Evolutionary conservation across 2,888 invertebrate species (phyloP).

Genomic region (Sminthurides aquaticus): DNA sequence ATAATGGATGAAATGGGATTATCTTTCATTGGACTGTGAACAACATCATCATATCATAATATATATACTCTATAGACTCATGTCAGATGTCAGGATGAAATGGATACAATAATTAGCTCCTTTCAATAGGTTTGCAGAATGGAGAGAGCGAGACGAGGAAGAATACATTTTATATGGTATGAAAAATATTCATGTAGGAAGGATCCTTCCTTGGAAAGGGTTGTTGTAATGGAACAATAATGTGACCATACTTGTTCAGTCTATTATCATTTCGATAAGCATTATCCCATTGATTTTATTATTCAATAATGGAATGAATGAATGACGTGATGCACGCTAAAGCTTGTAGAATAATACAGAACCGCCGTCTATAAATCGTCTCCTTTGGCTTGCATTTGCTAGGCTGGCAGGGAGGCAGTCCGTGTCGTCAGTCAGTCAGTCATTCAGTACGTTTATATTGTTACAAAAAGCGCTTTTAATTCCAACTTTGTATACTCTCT

Average conservation of each 20-base stretch:
- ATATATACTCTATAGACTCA: too few relatives aligned
- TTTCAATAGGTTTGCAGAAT: neutral
- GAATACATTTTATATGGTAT: constrained; percentile 14
- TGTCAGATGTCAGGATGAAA: neutral
- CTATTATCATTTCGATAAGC: neutral
- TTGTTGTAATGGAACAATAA: neutral
- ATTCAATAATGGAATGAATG: neutral
- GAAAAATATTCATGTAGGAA: neutral
- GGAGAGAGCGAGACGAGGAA: too few relatives aligned
- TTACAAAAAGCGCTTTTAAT: neutral
- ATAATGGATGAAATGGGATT: too few relatives aligned
- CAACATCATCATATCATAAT: too few relatives aligned
- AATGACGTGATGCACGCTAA: neutral
- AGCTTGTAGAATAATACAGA: too few relatives aligned
- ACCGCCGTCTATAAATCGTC: too few relatives aligned
- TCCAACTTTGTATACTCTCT: neutral
- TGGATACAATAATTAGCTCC: neutral
- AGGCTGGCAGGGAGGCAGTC: too few relatives aligned
- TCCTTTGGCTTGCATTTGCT: too few relatives aligned
- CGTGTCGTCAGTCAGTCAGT: neutral
- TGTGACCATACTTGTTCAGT: neutral
- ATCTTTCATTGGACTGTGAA: too few relatives aligned
- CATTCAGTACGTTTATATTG: neutral
- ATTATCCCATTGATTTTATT: neutral
- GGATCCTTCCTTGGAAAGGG: neutral